Percentiles rank a stretch among this genome's conserved stretches.
phyloP scores from a whole-genome alignment of 1,140 invertebrate species.

The Helicorthomorpha holstii region DNA sequence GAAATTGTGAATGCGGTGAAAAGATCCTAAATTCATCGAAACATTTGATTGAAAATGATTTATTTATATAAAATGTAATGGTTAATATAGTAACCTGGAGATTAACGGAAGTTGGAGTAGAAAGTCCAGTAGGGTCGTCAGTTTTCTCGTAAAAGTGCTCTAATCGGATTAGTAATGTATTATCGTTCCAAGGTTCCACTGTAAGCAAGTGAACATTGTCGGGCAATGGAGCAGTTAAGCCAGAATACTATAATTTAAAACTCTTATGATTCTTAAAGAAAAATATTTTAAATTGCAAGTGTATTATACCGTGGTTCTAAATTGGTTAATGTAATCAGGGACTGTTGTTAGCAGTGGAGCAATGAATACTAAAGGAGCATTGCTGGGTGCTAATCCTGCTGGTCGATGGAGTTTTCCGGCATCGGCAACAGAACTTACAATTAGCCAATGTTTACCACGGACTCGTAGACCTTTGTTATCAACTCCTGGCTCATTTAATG shows the following conservation, averaged over 20 bases:
- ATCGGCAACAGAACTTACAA: not conserved
- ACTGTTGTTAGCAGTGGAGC: not conserved
- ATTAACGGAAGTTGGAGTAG: not conserved
- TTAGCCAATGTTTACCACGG: slow-evolving; percentile 45
- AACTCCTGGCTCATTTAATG: slow-evolving; percentile 69
- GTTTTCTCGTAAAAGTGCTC: not conserved
- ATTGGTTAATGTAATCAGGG: not conserved
- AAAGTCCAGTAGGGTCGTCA: not conserved
- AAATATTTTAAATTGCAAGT: not conserved
- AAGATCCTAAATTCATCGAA: not conserved
- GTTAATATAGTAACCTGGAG: not conserved
- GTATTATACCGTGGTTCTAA: not conserved
- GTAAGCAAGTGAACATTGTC: not conserved
- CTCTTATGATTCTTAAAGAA: not conserved
- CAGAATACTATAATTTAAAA: not conserved
- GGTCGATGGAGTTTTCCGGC: not conserved
- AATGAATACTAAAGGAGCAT: not conserved
- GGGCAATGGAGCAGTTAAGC: not conserved
- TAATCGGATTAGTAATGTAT: not conserved
- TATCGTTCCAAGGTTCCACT: not conserved
- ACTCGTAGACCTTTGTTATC: slow-evolving; percentile 54
- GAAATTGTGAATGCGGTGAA: not conserved
- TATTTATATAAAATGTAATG: not conserved
- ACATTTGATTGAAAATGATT: not conserved
- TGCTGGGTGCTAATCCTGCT: not conserved